These are phyloP conservation scores for Eupithecia exiguata DNA, from an alignment of 2,888 invertebrate genomes.

Conservation along the genomic window DNA sequence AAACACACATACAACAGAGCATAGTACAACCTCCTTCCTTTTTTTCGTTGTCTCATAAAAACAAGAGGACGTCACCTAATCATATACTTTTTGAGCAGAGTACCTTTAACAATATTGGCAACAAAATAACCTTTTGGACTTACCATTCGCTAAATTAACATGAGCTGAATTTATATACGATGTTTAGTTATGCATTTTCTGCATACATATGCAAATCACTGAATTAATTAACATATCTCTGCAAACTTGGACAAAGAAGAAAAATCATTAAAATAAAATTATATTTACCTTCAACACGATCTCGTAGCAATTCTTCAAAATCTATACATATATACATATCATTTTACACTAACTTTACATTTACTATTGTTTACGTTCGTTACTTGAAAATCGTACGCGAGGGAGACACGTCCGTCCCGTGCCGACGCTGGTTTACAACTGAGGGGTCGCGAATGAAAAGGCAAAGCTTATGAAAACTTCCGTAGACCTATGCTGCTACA, in stretches of 20 bases:
- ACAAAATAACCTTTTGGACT: background rate
- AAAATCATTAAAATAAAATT: background rate
- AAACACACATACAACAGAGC: too few relatives aligned
- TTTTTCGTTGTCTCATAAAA: background rate
- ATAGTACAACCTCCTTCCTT: too few relatives aligned
- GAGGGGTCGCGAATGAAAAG: constrained; percentile 25
- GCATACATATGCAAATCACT: constrained; percentile 8
- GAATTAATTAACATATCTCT: constrained; percentile 14
- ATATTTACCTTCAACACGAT: constrained; percentile 44
- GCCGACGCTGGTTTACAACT: constrained; percentile 56
- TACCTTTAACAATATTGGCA: background rate
- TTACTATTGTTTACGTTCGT: constrained; percentile 62
- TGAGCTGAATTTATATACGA: background rate
- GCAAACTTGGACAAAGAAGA: background rate
- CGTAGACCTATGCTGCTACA: constrained; percentile 34
- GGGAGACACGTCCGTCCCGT: constrained; percentile 49
- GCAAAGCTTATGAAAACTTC: constrained; percentile 37
- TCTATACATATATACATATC: constrained; percentile 40
- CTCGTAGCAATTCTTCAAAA: constrained; percentile 38
- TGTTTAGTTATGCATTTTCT: background rate
- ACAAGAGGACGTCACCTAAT: background rate
- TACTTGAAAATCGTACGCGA: constrained; percentile 37
- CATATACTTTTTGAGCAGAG: background rate
- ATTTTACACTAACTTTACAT: constrained; percentile 52
- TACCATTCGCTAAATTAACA: background rate